A percentile compares a stretch with the other conserved stretches of the same genome.
Conservation (phyloP, 2,797 vertebrate genomes). For the Catamblyrhynchus diadema region DNA sequence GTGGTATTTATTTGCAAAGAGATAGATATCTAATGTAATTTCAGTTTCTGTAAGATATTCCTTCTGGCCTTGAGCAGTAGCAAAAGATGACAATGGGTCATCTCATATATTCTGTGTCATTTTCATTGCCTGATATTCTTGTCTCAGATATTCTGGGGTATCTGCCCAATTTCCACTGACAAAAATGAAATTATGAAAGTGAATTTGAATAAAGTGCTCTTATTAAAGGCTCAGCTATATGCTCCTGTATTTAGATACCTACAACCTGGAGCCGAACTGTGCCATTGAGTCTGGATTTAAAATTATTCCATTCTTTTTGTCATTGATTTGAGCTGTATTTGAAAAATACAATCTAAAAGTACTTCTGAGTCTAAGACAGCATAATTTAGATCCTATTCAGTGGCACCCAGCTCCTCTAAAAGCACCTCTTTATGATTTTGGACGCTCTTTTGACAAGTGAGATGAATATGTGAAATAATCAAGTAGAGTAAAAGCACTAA, state of each 20-base stretch:
- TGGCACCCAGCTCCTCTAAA: neutral
- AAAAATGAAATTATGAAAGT: neutral
- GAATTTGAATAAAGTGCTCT: neutral
- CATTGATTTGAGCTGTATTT: neutral
- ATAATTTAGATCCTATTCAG: neutral
- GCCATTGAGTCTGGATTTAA: neutral
- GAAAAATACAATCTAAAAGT: neutral
- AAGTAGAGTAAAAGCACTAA: neutral
- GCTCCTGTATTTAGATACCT: neutral
- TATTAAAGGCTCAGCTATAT: neutral
- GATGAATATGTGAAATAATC: neutral
- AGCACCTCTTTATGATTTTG: neutral
- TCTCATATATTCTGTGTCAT: neutral
- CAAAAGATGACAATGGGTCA: neutral
- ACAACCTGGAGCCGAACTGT: neutral
- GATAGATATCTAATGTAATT: neutral
- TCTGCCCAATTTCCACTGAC: neutral
- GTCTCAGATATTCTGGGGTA: neutral
- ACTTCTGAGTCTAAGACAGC: neutral
- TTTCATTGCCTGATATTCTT: neutral
- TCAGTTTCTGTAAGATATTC: neutral
- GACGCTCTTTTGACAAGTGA: neutral
- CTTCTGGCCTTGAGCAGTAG: neutral
- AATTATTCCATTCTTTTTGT: neutral
- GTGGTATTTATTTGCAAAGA: neutral